Percentiles rank a stretch among this genome's conserved stretches.
Conservation (phyloP, 2,888 invertebrate genomes). For the Lithophane semibrunnea region DNA sequence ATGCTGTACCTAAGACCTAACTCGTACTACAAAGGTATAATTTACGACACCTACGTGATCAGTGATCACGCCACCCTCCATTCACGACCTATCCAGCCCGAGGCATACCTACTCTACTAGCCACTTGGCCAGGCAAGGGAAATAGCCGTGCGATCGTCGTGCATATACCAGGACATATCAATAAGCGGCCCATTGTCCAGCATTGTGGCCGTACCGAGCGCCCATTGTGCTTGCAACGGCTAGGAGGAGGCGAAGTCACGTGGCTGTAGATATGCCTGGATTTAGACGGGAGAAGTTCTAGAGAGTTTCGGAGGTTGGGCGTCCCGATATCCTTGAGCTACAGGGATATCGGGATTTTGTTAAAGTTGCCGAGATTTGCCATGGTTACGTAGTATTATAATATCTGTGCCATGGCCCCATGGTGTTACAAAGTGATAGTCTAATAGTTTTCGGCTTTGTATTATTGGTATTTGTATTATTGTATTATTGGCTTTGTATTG, state of each 20-base stretch:
- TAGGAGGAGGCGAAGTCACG: constrained; percentile 43
- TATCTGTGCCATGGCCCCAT: no score
- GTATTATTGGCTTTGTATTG: no score
- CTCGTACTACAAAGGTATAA: not conserved
- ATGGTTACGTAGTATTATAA: no score
- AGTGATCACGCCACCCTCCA: constrained; percentile 45
- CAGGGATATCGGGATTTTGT: not conserved
- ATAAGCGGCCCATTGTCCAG: constrained; percentile 58
- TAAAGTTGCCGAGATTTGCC: not conserved
- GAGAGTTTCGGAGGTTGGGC: constrained; percentile 3
- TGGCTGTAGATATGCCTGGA: constrained; percentile 45
- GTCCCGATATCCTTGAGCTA: no score
- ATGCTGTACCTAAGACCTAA: not conserved
- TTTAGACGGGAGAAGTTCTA: constrained; percentile 35
- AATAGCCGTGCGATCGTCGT: constrained; percentile 45
- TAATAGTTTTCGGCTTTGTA: not conserved
- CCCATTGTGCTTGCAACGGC: constrained; percentile 55
- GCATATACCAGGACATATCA: constrained; percentile 59
- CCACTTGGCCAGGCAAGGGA: constrained; percentile 41
- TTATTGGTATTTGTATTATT: no score
- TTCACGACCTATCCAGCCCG: constrained; percentile 4
- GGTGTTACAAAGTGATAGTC: not conserved
- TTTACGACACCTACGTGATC: constrained; percentile 6
- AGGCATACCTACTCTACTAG: constrained; percentile 23
- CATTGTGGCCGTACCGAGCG: constrained; percentile 42